Percentiles rank a stretch among this genome's conserved stretches.
phyloP scores from a whole-genome alignment of 2,888 invertebrate genomes.

The Mesorhabditis belari region DNA sequence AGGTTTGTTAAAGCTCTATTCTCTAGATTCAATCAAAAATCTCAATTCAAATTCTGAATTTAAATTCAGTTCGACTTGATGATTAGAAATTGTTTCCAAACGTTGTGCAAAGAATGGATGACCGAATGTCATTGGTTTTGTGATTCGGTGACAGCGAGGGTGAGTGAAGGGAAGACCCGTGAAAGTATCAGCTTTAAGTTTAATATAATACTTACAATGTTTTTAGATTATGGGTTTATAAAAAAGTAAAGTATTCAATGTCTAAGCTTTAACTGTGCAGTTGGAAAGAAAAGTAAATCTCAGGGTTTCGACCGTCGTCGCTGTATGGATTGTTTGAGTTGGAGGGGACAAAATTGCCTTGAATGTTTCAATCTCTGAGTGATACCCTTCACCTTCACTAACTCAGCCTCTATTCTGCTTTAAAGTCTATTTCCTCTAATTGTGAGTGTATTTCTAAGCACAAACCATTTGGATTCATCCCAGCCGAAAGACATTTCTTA shows the following conservation, averaged over 20 bases:
- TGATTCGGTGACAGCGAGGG: constrained; percentile 36
- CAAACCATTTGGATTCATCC: constrained; percentile 22
- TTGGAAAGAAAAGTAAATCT: no score
- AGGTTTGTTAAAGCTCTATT: background rate
- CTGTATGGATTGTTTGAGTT: constrained; percentile 39
- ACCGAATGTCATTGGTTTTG: constrained; percentile 46
- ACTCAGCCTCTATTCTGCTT: no score
- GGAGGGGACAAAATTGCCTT: constrained; percentile 37
- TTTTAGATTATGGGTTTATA: no score
- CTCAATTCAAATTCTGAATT: background rate
- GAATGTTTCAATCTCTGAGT: constrained; percentile 41
- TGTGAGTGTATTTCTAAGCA: no score
- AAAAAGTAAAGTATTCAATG: no score
- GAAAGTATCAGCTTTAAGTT: no score
- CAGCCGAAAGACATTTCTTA: constrained; percentile 26
- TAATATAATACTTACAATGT: no score
- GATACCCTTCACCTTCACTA: background rate
- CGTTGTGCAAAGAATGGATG: constrained; percentile 45
- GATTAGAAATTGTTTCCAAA: constrained; percentile 42
- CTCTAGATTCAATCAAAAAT: background rate
- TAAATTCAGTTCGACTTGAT: constrained; percentile 34
- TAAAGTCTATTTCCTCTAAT: no score
- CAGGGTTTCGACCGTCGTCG: constrained; percentile 26
- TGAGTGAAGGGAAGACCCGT: no score
- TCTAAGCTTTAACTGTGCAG: no score